A percentile compares a stretch with the other conserved stretches of the same genome.
phyloP scores from a whole-genome alignment of 2,113 vertebrate genomes.

The Lucifuga dentata region DNA sequence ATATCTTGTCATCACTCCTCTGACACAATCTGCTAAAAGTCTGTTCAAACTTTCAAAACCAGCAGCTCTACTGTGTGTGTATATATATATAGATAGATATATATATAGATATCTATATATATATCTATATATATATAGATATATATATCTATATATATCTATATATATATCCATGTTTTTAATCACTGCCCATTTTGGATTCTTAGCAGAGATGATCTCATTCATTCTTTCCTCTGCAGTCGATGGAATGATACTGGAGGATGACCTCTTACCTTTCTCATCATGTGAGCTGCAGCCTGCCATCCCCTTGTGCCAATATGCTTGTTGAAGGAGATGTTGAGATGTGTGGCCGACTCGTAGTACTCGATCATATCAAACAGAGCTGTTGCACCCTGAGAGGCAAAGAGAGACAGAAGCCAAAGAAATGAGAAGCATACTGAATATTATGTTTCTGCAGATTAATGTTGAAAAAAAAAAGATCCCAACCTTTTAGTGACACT shows the following conservation, averaged over 20 bases:
- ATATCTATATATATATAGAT: neutral
- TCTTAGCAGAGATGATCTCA: too few species aligned
- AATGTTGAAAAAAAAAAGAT: slow-evolving; percentile 6
- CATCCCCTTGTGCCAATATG: slow-evolving; percentile 95
- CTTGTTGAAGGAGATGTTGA: slow-evolving; percentile 97
- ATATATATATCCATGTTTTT: too few species aligned
- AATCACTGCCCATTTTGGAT: too few species aligned
- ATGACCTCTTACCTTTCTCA: slow-evolving; percentile 89
- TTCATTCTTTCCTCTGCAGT: too few species aligned
- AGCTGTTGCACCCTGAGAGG: slow-evolving; percentile 89
- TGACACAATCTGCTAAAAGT: too few species aligned
- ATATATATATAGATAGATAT: too few species aligned
- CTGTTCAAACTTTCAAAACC: too few species aligned
- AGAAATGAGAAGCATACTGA: neutral
- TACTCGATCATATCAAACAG: slow-evolving; percentile 98
- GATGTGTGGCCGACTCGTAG: slow-evolving; percentile 95
- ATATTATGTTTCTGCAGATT: neutral
- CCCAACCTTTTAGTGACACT: neutral
- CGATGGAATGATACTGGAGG: neutral
- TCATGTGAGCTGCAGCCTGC: slow-evolving; percentile 97
- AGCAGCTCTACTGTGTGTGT: too few species aligned
- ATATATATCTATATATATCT: neutral
- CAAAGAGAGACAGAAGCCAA: neutral
- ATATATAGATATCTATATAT: too few species aligned
- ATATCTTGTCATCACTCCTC: too few species aligned